Evolutionary conservation across 2,797 vertebrate species (phyloP), one percentile per base, ranked within the genome.

Genomic region (Fringilla coelebs): DNA sequence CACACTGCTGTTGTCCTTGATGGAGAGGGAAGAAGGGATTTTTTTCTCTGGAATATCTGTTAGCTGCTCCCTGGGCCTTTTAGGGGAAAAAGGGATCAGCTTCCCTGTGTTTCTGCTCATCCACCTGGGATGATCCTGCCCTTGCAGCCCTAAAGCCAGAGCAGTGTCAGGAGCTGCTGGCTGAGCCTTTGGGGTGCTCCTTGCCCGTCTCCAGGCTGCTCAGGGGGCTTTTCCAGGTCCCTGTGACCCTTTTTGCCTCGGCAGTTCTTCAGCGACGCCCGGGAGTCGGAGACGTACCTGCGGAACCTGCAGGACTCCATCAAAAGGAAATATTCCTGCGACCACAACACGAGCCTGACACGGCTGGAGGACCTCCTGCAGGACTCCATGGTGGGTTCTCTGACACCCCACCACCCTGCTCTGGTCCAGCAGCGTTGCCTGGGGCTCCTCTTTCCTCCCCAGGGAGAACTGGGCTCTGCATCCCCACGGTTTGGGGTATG

Each of bases 311-410:
- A 99, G 97, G 99, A 99, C 84, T 98, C 98, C 94, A 99, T 99
- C 95, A 99, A 98, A 93, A 98, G 99, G 85, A 99, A 99, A 94
- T 99, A 99, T 89, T 99, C 98, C 40, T 99, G 99, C 2, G 99
- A 99, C 97, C 98, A 98, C 86, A 99, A 88, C 97, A 99, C 99
- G 96, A 97, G 99, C 72, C 98, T 99, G 89, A 98, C 98, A 41
- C 98, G 98, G 85, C 98, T 99, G 94, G 99, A 99, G 88, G 99
- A 99, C 96, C 98, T 99, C 90, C 98, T 99, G 77, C 99, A 99
- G 97, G 99, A 99, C 97, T 99, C 99, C 45, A 99, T 99, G 99
- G 99, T 99, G 97, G 96, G 98, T 98, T 88, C 96, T 88, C 41
- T 2, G 1, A 3, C 71, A 9, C 11, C 60, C 87, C 32, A 6